phyloP scores from a whole-genome alignment of 2,113 vertebrate species.

The Otis tarda region DNA sequence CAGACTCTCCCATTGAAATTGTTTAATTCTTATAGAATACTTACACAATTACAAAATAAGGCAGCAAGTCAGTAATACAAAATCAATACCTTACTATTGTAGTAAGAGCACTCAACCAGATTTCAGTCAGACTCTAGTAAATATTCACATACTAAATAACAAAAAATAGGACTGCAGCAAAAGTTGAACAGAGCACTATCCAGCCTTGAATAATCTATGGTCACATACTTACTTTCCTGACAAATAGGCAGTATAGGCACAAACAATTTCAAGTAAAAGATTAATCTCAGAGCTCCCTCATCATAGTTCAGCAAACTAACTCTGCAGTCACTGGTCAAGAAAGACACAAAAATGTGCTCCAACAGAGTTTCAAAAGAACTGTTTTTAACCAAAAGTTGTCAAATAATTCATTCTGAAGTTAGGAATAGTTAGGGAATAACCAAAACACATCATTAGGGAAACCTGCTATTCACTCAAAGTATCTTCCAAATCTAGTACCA shows the following conservation, averaged over 20 bases:
- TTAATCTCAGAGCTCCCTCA: background rate
- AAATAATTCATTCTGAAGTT: background rate
- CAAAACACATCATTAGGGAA: background rate
- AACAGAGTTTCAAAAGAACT: background rate
- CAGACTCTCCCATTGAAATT: background rate
- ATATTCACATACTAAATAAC: background rate
- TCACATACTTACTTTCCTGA: background rate
- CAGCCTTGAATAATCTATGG: background rate
- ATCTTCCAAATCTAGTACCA: background rate
- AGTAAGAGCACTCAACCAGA: background rate
- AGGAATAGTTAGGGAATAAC: background rate
- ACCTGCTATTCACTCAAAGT: background rate
- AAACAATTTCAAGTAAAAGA: background rate
- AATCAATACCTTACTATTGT: background rate
- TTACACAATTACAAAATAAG: background rate
- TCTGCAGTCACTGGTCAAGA: background rate
- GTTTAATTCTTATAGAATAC: background rate
- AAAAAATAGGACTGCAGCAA: background rate
- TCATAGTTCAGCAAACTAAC: background rate
- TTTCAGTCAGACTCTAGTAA: background rate
- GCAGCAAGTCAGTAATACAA: background rate
- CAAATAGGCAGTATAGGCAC: background rate
- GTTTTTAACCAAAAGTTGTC: background rate
- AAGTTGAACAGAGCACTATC: background rate
- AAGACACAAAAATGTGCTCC: background rate